Base-by-base conservation (phyloP, 2,888 invertebrate genomes). In the Hydriomena furcata region DNA sequence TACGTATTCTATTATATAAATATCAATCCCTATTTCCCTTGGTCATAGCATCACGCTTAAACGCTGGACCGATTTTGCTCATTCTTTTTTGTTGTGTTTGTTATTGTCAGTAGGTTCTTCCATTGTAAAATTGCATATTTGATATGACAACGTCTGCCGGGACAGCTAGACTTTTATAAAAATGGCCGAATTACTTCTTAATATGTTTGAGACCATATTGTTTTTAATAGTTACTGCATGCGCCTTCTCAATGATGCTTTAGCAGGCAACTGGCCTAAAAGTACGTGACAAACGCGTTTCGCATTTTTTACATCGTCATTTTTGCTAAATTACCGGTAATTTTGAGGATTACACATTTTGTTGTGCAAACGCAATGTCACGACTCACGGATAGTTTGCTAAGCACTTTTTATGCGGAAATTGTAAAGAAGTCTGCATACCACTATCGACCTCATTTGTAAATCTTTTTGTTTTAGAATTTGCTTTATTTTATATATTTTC, bases 271-370 rank as follows among this genome's bases (percentile, higher is more conserved):
- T n/a, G 5, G 7, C 8, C 27, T 42, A 17, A 31, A 36, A 34
- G 31, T 57, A 63, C 63, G 60, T 63, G 63, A 57, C 60, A 34
- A 38, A 35, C 24, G 20, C 35, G 58, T 52, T 60, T 51, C 47
- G 55, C 58, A 60, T 60, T 63, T 60, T 63, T 63, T 60, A 53
- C 23, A 8, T 6, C 21, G n/a, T 10, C 23, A 21, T 12, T 27
- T 58, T 55, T 50, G 58, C 52, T 43, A 51, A 47, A 36, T 49
- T 35, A 45, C 63, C 68, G 1, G 31, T 47, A 52, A 66, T 67
- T 65, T 63, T 61, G 47, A 59, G 47, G 55, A 58, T 55, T 55
- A 53, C 49, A 56, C 52, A 58, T 48, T 61, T 55, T 54, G 52
- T 60, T 58, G 52, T 52, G 52, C 46, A 60, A 55, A 49, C 44